Percentiles rank a stretch among this genome's conserved stretches.
phyloP scores from a whole-genome alignment of 2,888 invertebrate genomes.

The Caenorhabditis imperialis region DNA sequence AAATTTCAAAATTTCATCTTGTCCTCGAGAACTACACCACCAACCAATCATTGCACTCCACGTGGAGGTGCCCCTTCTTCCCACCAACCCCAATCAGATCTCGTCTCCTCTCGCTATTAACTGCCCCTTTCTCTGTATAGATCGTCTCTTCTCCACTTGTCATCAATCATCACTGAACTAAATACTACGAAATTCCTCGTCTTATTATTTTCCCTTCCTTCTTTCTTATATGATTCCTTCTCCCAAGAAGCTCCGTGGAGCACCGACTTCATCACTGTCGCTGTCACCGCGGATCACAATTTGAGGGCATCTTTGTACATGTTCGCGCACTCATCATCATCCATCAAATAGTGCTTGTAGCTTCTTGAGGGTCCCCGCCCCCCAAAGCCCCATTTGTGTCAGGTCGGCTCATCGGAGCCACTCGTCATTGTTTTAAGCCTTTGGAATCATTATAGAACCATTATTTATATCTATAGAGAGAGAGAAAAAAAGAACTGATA shows the following conservation, averaged over 20 bases:
- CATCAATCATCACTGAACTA: slow-evolving; percentile 53
- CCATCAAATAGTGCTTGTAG: slow-evolving; percentile 33
- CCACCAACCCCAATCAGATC: too few species aligned
- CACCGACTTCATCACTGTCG: too few species aligned
- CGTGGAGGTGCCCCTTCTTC: too few species aligned
- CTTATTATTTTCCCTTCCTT: background rate
- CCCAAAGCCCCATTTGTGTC: slow-evolving; percentile 19
- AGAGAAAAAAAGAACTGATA: slow-evolving; percentile 35
- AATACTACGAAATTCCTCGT: slow-evolving; percentile 24
- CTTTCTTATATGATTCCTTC: slow-evolving; percentile 20
- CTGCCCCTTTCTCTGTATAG: background rate
- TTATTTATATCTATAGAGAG: background rate
- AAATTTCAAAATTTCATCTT: too few species aligned
- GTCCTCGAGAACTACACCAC: too few species aligned
- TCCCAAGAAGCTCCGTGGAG: slow-evolving; percentile 15
- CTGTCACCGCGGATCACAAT: slow-evolving; percentile 42
- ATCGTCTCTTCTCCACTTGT: slow-evolving; percentile 1
- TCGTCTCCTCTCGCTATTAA: too few species aligned
- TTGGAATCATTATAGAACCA: too few species aligned
- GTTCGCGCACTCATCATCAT: slow-evolving; percentile 36
- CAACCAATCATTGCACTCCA: too few species aligned
- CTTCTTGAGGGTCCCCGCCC: background rate
- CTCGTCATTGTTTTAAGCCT: slow-evolving; percentile 26
- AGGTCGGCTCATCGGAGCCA: slow-evolving; percentile 42
- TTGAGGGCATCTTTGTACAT: slow-evolving; percentile 27